Evolutionary conservation across 2,888 invertebrate species (phyloP).

Genomic region (Stictocephala bisonia): DNA sequence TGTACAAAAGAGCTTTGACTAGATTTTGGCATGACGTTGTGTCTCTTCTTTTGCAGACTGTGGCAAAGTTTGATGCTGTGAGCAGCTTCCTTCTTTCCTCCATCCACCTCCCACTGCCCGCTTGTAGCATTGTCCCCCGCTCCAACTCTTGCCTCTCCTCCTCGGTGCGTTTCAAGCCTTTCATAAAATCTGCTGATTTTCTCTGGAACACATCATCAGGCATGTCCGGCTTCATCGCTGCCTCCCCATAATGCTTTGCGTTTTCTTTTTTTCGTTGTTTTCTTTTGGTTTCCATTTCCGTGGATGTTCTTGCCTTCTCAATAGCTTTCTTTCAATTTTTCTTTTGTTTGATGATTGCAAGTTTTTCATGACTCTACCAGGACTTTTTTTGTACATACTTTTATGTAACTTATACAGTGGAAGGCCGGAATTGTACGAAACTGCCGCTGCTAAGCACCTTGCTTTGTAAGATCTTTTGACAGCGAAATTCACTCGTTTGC

Average conservation of each 20-base stretch:
- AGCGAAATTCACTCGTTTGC: slow-evolving; percentile 61
- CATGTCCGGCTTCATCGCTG: slow-evolving; percentile 20
- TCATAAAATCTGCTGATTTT: background rate
- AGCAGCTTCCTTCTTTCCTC: slow-evolving; percentile 30
- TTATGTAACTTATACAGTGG: background rate
- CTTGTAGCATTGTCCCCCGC: slow-evolving; percentile 1
- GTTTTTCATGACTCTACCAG: background rate
- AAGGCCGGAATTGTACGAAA: slow-evolving; percentile 60
- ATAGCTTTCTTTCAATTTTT: too few relatives aligned
- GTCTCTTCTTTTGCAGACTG: slow-evolving; percentile 12
- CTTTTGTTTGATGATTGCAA: too few relatives aligned
- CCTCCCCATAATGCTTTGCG: slow-evolving; percentile 7
- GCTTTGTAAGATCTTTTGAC: slow-evolving; percentile 59
- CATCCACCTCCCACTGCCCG: slow-evolving; percentile 9
- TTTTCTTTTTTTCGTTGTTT: background rate
- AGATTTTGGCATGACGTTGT: slow-evolving; percentile 3
- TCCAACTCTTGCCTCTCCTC: background rate
- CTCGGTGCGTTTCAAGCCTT: background rate
- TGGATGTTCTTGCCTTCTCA: too few relatives aligned
- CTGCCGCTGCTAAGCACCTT: slow-evolving; percentile 60
- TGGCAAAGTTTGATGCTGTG: slow-evolving; percentile 17
- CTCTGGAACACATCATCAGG: background rate
- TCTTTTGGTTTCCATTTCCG: slow-evolving; percentile 1
- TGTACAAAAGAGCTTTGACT: background rate
- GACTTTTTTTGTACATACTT: background rate